Evolutionary conservation across 2,888 invertebrate species (phyloP), one percentile per base, ranked within the genome.

Genomic region (Limenitis arthemis): DNA sequence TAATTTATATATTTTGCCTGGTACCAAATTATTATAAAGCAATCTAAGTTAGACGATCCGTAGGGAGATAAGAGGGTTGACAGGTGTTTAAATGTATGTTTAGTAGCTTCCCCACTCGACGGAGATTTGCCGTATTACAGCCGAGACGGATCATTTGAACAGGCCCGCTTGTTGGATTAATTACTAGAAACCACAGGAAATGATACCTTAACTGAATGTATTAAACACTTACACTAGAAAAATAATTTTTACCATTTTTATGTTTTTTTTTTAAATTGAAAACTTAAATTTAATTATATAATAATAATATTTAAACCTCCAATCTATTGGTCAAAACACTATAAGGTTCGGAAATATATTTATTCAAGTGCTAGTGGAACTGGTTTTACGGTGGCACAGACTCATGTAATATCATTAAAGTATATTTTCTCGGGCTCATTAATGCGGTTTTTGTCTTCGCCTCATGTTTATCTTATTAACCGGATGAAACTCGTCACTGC

Each of bases 1-100:
- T 72, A 78, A 78, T 80, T 75, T 77, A 76, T 77, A 73, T 69
- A 75, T 77, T 74, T 74, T 68, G 70, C 73, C 72, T 75, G 69
- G 72, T 75, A 72, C 73, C 71, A 75, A 73, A 76, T 77, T 77
- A 82, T 82, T 84, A 81, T 78, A 79, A 81, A 81, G 84, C 79
- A 83, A 85, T 85, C 78, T 79, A 82, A 84, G 80, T 85, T 84
- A 75, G 76, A 58, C 74, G 73, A 74, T 66, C 72, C 73, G 70
- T 65, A 67, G 72, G 69, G 70, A 69, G 70, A 70, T 70, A 72
- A 68, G 73, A 69, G 72, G 70, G 73, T 71, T 79, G 81, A 77
- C 79, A 83, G 79, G 77, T 82, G 79, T 77, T 81, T 76, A 79
- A 78, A 78, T 79, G 77, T 75, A 78, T 72, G 64, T 69, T 67